Evolutionary conservation across 2,888 invertebrate genomes (phyloP), one percentile per base, ranked within the genome.

Genomic region (Lepidonotus clava): DNA sequence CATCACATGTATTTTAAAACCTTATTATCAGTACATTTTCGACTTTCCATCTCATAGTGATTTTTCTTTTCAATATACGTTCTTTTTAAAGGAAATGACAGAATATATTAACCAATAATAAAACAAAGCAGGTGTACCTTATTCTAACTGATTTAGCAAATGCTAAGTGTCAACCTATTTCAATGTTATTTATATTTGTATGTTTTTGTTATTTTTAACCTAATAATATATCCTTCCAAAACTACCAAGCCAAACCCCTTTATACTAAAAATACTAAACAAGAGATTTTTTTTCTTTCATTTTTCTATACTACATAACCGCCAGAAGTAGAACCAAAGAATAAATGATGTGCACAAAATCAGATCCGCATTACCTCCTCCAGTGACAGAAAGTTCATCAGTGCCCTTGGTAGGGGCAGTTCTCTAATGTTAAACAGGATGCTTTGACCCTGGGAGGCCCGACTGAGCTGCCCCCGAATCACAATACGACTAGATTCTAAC

Each of bases 391-490:
- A 85, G 6, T 41, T 67, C 38, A 56, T 77, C 8, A 86, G 36
- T 0, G 51, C 38, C 0, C 41, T 56, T 28, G 87, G 87, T 14
- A 87, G 83, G 0, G 86, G 87, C 28, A 87, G 77, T 21, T 36
- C 0, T 40, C 76, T 21, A 2, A 87, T 84, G n/a, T 66, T 80
- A 6, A n/a, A 24, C 6, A 86, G 66, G 21, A 87, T 86, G 51
- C 86, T 86, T n/a, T 84, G 0, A 14, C 86, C 84, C 0, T 61
- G 61, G 0, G 56, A 77, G 24, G 80, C 76, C 21, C n/a, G 24
- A 0, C 36, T 34, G 21, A 87, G 84, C 51, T 86, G 84, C 0
- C 21, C 18, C 0, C 87, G 36, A 53, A 84, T 67, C 2, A 56
- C n/a, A 34, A 84, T 86, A 14, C 87, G 84, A 34, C 85, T 41